Evolutionary conservation across 2,888 invertebrate species (phyloP).

Genomic region (Rhingia rostrata): DNA sequence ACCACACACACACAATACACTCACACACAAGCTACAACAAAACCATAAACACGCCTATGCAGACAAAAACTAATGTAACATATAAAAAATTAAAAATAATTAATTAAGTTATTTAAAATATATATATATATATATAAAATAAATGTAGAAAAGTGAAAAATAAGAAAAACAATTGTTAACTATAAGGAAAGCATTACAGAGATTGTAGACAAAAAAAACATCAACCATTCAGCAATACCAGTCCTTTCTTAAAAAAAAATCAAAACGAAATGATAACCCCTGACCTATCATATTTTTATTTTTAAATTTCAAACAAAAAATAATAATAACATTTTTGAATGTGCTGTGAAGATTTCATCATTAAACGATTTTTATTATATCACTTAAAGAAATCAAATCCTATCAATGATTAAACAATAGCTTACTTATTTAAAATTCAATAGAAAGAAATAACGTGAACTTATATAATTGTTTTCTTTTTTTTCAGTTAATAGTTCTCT

Average conservation of each 20-base stretch:
- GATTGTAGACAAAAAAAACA: slow-evolving; percentile 48
- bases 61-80: slow-evolving; percentile 46
- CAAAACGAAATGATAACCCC: slow-evolving; percentile 6
- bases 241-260: slow-evolving; percentile 46
- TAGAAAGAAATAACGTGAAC: slow-evolving; percentile 22
- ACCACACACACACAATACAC: slow-evolving; percentile 25
- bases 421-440: slow-evolving; percentile 49
- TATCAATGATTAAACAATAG: slow-evolving; percentile 58
- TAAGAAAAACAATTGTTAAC: slow-evolving; percentile 46
- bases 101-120: slow-evolving; percentile 46
- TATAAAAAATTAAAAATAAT: slow-evolving; percentile 33
- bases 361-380: slow-evolving; percentile 31
- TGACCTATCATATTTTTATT: slow-evolving; percentile 33
- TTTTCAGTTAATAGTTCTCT: slow-evolving; percentile 18
- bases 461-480: background rate
- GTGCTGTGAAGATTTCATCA: slow-evolving; percentile 71
- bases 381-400: slow-evolving; percentile 50
- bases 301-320: slow-evolving; percentile 19
- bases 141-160: slow-evolving; percentile 13
- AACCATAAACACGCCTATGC: slow-evolving; percentile 23
- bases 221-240: slow-evolving; percentile 35
- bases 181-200: slow-evolving; percentile 58
- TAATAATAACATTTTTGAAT: slow-evolving; percentile 44
- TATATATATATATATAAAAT: background rate
- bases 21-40: slow-evolving; percentile 31